Evolutionary conservation across 37 sponge, comb jelly and placozoan genomes (phyloP).

Genomic region (Oopsacas minuta): DNA sequence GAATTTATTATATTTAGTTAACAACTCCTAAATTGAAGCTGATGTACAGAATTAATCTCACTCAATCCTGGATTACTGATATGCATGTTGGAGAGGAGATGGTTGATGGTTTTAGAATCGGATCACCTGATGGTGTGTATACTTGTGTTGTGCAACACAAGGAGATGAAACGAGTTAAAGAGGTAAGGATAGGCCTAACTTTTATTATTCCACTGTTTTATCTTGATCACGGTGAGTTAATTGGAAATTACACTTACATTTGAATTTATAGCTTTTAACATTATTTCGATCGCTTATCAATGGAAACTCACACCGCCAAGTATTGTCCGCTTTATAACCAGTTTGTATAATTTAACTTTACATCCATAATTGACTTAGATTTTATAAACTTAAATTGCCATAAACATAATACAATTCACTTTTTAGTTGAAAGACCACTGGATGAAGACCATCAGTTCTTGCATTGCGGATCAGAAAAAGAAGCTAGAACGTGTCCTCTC

Average conservation of each 20-base stretch:
- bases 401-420: not conserved
- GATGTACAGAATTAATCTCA: not conserved
- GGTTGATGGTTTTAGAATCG: not conserved
- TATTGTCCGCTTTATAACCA: too few species aligned
- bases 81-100: not conserved
- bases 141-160: not conserved
- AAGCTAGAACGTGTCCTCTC: not conserved
- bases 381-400: not conserved
- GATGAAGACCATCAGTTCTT: not conserved
- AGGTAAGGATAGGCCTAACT: not conserved
- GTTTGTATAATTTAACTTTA: not conserved
- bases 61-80: slow-evolving; percentile 14
- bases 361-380: not conserved
- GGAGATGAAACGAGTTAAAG: not conserved
- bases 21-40: not conserved
- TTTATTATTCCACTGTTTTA: too few species aligned
- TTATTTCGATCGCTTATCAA: too few species aligned
- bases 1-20: not conserved
- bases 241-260: too few species aligned
- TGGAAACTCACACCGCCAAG: too few species aligned
- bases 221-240: too few species aligned
- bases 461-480: not conserved
- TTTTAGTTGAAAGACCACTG: not conserved
- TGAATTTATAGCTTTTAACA: too few species aligned
- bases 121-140: not conserved